These are phyloP conservation scores for Bucorvus abyssinicus DNA, from an alignment of 2,797 vertebrate genomes.

Conservation along the genomic window DNA sequence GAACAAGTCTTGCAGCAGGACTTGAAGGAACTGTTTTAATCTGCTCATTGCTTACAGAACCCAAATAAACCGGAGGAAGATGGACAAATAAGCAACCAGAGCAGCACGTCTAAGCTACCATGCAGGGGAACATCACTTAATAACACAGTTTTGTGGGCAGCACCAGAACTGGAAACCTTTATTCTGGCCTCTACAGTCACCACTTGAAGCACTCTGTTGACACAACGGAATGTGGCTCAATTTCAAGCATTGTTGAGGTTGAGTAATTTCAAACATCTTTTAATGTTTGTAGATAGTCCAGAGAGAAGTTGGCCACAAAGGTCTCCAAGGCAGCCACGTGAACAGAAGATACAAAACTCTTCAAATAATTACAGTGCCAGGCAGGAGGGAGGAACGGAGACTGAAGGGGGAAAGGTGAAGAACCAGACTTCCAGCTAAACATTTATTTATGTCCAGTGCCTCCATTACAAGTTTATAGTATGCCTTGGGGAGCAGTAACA, in stretches of 20 bases:
- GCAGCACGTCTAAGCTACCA: neutral
- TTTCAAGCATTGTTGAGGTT: slow-evolving; percentile 46
- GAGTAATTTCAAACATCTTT: slow-evolving; percentile 65
- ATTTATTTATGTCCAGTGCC: slow-evolving; percentile 8
- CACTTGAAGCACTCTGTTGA: slow-evolving; percentile 40
- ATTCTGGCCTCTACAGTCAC: neutral
- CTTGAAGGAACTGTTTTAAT: neutral
- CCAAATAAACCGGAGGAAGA: neutral
- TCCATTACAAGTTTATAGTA: neutral
- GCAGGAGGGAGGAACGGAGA: neutral
- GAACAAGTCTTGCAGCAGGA: neutral
- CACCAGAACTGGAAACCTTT: slow-evolving; percentile 18
- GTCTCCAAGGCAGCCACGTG: slow-evolving; percentile 26
- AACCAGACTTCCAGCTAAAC: neutral
- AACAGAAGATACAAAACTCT: neutral
- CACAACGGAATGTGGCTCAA: slow-evolving; percentile 47
- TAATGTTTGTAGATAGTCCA: slow-evolving; percentile 48
- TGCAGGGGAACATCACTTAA: neutral
- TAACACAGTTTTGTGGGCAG: slow-evolving; percentile 14
- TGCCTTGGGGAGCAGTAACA: slow-evolving; percentile 1
- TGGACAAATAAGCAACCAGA: neutral
- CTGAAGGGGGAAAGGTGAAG: slow-evolving; percentile 7
- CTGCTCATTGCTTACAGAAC: neutral
- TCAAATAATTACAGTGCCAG: neutral
- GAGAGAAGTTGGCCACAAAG: slow-evolving; percentile 13